Conservation (phyloP, 2,888 invertebrate genomes). For the Ptilodon capucinus region DNA sequence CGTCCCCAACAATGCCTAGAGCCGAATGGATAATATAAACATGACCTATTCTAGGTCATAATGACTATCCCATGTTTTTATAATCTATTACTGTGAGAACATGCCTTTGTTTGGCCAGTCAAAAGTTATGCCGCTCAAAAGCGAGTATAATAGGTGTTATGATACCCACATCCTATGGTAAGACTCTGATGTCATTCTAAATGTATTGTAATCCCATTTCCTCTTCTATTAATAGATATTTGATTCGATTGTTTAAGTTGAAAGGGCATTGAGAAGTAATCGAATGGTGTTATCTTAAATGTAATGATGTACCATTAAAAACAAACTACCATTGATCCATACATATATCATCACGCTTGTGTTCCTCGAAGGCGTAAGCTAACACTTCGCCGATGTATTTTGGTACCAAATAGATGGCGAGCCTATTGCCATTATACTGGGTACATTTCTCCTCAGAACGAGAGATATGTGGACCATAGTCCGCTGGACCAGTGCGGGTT, state of each 20-base stretch:
- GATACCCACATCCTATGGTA: conserved; percentile 17
- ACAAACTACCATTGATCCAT: too few relatives aligned
- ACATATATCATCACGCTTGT: too few relatives aligned
- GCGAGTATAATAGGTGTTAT: conserved; percentile 33
- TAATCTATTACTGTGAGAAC: conserved; percentile 36
- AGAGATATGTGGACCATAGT: too few relatives aligned
- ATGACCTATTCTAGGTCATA: conserved; percentile 35
- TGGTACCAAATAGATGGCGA: too few relatives aligned
- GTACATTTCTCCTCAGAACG: too few relatives aligned
- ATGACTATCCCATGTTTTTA: conserved; percentile 41
- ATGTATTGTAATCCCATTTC: not conserved
- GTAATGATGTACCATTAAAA: too few relatives aligned
- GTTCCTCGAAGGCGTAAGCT: too few relatives aligned
- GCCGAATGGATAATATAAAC: not conserved
- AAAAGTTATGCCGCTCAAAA: conserved; percentile 24
- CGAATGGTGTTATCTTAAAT: not conserved
- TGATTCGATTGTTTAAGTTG: not conserved
- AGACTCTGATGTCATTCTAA: conserved; percentile 18
- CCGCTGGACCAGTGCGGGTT: too few relatives aligned
- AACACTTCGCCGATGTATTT: too few relatives aligned
- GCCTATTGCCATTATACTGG: too few relatives aligned
- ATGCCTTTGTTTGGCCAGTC: conserved; percentile 25
- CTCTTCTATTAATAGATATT: not conserved
- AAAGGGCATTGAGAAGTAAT: not conserved
- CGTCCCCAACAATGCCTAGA: not conserved